Percentiles rank a stretch among this genome's conserved stretches.
phyloP scores from a whole-genome alignment of 2,888 invertebrate species.

The Mesoligia furuncula region DNA sequence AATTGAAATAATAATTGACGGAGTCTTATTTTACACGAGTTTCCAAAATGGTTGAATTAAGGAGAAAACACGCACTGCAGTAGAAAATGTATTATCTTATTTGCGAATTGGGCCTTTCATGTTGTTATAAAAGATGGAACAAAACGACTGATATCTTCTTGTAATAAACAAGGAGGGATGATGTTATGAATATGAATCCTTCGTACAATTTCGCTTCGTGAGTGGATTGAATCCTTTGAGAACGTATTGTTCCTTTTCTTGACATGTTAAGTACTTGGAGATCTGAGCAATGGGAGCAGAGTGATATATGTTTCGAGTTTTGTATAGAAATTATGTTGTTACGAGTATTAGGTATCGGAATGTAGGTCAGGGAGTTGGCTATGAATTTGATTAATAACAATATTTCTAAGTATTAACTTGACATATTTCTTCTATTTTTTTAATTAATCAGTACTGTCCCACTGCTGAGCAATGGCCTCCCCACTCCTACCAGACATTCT shows the following conservation, averaged over 20 bases:
- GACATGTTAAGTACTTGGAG: slow-evolving; percentile 48
- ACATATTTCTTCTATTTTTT: not conserved
- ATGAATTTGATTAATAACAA: not conserved
- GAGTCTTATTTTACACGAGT: slow-evolving; percentile 53
- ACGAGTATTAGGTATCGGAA: not conserved
- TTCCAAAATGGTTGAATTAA: slow-evolving; percentile 84
- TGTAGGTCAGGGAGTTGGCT: not conserved
- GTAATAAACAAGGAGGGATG: slow-evolving; percentile 74
- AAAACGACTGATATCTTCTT: slow-evolving; percentile 72
- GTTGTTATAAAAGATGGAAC: slow-evolving; percentile 75
- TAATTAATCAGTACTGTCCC: not conserved
- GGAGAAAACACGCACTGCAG: slow-evolving; percentile 82
- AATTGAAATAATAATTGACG: slow-evolving; percentile 65
- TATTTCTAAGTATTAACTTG: not conserved
- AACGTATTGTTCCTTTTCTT: slow-evolving; percentile 53
- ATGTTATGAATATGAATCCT: slow-evolving; percentile 71
- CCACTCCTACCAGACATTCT: not conserved
- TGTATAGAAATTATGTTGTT: slow-evolving; percentile 11
- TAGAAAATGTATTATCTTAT: slow-evolving; percentile 76
- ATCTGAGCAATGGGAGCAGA: slow-evolving; percentile 18
- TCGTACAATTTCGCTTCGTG: slow-evolving; percentile 56
- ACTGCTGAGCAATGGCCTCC: not conserved
- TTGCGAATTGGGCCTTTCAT: slow-evolving; percentile 79
- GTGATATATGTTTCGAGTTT: slow-evolving; percentile 29
- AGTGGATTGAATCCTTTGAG: slow-evolving; percentile 65